Evolutionary conservation across 2,113 vertebrate species (phyloP).

Genomic region (Mormyrus iriodes): DNA sequence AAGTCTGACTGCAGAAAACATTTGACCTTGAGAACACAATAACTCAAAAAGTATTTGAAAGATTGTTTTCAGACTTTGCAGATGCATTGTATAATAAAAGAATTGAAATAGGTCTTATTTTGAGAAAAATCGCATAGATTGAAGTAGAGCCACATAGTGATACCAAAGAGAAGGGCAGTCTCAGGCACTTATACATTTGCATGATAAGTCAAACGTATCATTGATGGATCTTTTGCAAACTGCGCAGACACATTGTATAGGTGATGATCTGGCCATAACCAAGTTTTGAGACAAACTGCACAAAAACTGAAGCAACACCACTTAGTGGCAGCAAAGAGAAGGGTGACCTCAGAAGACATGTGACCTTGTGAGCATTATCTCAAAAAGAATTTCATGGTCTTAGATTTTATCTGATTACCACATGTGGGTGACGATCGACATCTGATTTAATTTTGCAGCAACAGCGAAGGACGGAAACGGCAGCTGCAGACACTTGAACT

Average conservation of each 20-base stretch:
- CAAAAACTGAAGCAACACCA: not conserved
- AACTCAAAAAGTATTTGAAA: not conserved
- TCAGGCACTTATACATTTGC: not conserved
- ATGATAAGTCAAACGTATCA: not conserved
- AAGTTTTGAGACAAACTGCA: not conserved
- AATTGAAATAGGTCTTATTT: not conserved
- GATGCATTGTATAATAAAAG: not conserved
- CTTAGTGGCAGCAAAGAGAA: not conserved
- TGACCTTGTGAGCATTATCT: not conserved
- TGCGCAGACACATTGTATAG: not conserved
- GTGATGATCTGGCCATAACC: not conserved
- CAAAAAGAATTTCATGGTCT: not conserved
- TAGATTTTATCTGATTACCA: not conserved
- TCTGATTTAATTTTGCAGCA: not conserved
- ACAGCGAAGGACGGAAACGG: not conserved
- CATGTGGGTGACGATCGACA: not conserved
- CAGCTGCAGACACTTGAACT: not conserved
- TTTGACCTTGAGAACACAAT: not conserved
- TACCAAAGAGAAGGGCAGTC: not conserved
- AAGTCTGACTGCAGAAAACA: not conserved
- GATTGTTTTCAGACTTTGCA: not conserved
- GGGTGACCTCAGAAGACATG: not conserved
- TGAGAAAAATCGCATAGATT: not conserved
- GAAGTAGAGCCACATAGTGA: not conserved
- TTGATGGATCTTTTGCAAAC: not conserved